phyloP scores from a whole-genome alignment of 2,113 vertebrate genomes.

The Phyllopteryx taeniolatus region DNA sequence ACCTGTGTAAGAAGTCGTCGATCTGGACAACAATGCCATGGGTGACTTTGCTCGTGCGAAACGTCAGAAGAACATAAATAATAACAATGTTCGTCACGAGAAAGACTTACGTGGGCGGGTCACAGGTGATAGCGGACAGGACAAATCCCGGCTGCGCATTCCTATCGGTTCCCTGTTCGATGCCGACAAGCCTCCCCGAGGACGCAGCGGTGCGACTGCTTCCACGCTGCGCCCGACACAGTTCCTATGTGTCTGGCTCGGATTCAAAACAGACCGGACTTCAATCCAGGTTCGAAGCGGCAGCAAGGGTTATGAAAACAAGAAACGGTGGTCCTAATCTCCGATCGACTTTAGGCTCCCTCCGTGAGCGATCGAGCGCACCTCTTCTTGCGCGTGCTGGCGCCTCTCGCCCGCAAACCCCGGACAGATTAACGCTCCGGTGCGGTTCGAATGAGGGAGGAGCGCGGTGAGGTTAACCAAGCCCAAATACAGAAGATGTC shows the following conservation, averaged over 20 bases:
- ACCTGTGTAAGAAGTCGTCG: not conserved
- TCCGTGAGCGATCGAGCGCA: slow-evolving; percentile 21
- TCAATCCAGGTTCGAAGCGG: slow-evolving; percentile 6
- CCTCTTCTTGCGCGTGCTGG: slow-evolving; percentile 30
- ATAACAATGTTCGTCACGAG: not conserved
- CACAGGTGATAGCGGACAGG: slow-evolving; percentile 57
- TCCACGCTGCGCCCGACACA: slow-evolving; percentile 10
- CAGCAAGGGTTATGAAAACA: slow-evolving; percentile 1
- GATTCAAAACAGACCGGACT: not conserved
- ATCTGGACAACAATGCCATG: not conserved
- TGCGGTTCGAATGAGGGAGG: slow-evolving; percentile 19
- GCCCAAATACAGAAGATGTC: slow-evolving; percentile 1
- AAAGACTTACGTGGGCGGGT: slow-evolving; percentile 56
- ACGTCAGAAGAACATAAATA: not conserved
- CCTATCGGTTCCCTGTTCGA: slow-evolving; percentile 45
- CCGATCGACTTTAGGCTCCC: slow-evolving; percentile 20
- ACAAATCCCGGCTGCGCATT: slow-evolving; percentile 62
- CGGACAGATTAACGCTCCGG: slow-evolving; percentile 31
- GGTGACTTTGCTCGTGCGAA: slow-evolving; percentile 1
- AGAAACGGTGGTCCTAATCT: not conserved
- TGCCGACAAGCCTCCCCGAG: slow-evolving; percentile 39
- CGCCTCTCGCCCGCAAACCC: not conserved
- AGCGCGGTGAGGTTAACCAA: slow-evolving; percentile 25
- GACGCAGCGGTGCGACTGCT: slow-evolving; percentile 14
- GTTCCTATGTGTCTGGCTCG: slow-evolving; percentile 31